Base-by-base conservation (phyloP, 1,140 invertebrate genomes). In the Cherax quadricarinatus region DNA sequence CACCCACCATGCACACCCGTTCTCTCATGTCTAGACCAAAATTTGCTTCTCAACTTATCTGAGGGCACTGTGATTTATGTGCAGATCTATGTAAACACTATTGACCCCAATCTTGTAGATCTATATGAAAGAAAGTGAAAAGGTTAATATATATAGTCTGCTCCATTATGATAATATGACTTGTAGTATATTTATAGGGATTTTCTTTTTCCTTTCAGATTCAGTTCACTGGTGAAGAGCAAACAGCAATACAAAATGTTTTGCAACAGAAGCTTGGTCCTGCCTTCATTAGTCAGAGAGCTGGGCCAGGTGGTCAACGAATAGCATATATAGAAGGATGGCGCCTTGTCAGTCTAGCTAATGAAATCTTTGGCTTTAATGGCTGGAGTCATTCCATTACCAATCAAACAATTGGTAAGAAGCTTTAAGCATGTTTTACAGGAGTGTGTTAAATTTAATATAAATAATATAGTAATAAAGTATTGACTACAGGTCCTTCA, bases 361-460 rank as follows among this genome's bases (percentile, higher is more conserved):
- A 96, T 95, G 95, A 96, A 93, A 95, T 95, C 21, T 96, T 96
- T 95, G 95, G 95, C 16, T 96, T 95, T 93, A 96, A 96, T 95
- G 95, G 95, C n/a, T 96, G 95, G 95, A 95, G 95, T 49, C 95
- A 96, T 92, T 95, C 95, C 53, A 95, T 96, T 18, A 95, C 95
- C 9, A 94, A 95, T 66, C 95, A 96, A 82, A 95, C 95, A 81
- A 95, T 96, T 88, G 95, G 93, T 94, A 75, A 53, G 91, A 78
- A 24, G 7, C 18, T 66, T 66, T 18, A 66, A 66, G 62, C 14
- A 14, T 57, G 6, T 57, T 57, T 57, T 41, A 41, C 30, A 41
- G 30, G 30, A 41, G 30, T 41, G 30, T 41, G 30, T 41, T 41
- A 41, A 41, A 41, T 41, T 41, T 41, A 41, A 41, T 41, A 41